Evolutionary conservation across 2,888 invertebrate species (phyloP).

Genomic region (Spicauda simplicius): DNA sequence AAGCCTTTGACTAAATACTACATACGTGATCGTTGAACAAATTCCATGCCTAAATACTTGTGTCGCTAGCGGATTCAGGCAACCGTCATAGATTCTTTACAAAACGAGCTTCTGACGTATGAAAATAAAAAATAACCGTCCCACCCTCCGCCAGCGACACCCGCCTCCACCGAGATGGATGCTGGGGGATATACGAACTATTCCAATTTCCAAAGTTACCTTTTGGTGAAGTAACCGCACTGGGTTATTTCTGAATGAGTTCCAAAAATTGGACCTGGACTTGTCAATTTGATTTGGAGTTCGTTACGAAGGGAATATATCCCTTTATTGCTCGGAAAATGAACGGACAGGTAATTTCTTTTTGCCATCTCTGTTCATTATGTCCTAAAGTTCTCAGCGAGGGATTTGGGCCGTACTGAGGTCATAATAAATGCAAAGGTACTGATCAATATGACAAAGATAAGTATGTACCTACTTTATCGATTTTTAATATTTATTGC

Average conservation of each 20-base stretch:
- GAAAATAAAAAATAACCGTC: slow-evolving; percentile 60
- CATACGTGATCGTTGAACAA: slow-evolving; percentile 13
- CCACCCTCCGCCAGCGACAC: slow-evolving; percentile 47
- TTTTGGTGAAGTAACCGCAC: slow-evolving; percentile 65
- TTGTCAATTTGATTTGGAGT: slow-evolving; percentile 22
- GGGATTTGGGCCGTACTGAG: neutral
- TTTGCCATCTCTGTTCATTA: neutral
- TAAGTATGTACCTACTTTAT: neutral
- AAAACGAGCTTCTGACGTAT: slow-evolving; percentile 63
- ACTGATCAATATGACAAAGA: neutral
- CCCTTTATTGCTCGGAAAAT: slow-evolving; percentile 4
- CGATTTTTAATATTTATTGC: no score
- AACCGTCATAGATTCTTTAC: slow-evolving; percentile 58
- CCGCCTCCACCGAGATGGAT: slow-evolving; percentile 71
- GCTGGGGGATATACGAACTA: slow-evolving; percentile 77
- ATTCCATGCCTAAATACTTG: slow-evolving; percentile 16
- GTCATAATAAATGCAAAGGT: neutral
- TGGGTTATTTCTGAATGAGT: slow-evolving; percentile 62
- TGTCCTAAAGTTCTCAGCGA: neutral
- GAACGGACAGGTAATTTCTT: slow-evolving; percentile 18
- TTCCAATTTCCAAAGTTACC: slow-evolving; percentile 81
- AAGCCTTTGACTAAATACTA: no score
- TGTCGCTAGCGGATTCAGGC: slow-evolving; percentile 47
- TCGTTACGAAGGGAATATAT: slow-evolving; percentile 19
- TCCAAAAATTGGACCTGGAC: slow-evolving; percentile 55